Evolutionary conservation across 2,113 vertebrate genomes (phyloP), one percentile per base, ranked within the genome.

Genomic region (Sitta europaea): DNA sequence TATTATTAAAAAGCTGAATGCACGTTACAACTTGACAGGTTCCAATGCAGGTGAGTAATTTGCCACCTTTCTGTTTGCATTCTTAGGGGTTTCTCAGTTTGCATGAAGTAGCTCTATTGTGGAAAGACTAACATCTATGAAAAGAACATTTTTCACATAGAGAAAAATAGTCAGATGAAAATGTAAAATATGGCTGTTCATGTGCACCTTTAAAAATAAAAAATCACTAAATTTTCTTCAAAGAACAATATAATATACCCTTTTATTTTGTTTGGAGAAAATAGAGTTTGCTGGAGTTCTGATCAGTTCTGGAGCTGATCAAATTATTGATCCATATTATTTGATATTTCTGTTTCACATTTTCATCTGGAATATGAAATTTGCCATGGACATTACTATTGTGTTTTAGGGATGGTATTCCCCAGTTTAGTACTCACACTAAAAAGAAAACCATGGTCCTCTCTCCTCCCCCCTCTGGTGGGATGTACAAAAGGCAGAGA

Each of bases 1-100:
- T 97, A 99, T 99, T 93, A 99, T 99, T 95, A 99, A 99, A 95
- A 99, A 99, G 94, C 98, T 99, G 55, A 99, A 99, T 65, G 99
- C 99, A 18, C 98, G 99, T 85, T 99, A 99, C 84, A 99, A 99
- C 96, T 96, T 99, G 89, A 99, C 99, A 10, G 98, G 99, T 76
- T 99, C 99, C 80, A 99, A 99, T 96, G 99, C 99, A 33, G 99
- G 99, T 99, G 95, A 98, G 98, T 94, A 33, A 27, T 42, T 66
- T 58, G n/a, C 28, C 38, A 8, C 12, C 4, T 40, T 88, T 93
- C 28, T 90, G 0, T 62, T 92, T 68, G 9, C 21, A 11, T 76
- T 68, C 38, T 42, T 66, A 6, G 6, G 24, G 2, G 14, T 83
- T 88, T 76, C 50, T 58, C 58, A 28, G 21, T 81, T 68, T 87